Conservation (phyloP, 2,113 vertebrate species). For the Lepus americanus region DNA sequence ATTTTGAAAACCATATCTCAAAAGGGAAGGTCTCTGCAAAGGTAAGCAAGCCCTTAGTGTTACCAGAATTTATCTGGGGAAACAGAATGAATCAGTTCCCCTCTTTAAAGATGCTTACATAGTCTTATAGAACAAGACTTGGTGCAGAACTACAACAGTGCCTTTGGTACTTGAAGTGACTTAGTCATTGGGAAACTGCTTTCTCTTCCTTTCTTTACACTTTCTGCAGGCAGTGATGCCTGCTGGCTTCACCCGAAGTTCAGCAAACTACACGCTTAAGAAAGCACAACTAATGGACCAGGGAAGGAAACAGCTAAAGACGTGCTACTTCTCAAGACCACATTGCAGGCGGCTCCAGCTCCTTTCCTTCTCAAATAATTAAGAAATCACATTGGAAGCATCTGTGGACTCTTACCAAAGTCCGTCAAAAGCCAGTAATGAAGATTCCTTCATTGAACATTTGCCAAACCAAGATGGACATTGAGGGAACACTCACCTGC, state of each 20-base stretch:
- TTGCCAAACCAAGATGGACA: background rate
- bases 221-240: background rate
- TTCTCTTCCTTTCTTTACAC: slow-evolving; percentile 17
- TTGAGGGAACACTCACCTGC: accelerated
- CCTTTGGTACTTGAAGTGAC: background rate
- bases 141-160: background rate
- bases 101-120: background rate
- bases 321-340: background rate
- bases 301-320: slow-evolving; percentile 68
- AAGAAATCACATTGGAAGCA: slow-evolving; percentile 56
- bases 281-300: slow-evolving; percentile 72
- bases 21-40: background rate
- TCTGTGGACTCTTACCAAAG: background rate
- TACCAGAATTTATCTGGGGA: background rate
- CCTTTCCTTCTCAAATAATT: slow-evolving; percentile 70
- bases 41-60: background rate
- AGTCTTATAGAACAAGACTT: background rate
- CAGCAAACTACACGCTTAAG: slow-evolving; percentile 67
- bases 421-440: background rate
- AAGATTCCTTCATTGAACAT: background rate
- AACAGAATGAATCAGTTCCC: background rate
- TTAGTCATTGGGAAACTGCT: slow-evolving; percentile 57
- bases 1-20: background rate
- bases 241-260: slow-evolving; percentile 71
- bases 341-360: background rate